phyloP scores from a whole-genome alignment of 2,888 invertebrate species.

The Steromphala cineraria region DNA sequence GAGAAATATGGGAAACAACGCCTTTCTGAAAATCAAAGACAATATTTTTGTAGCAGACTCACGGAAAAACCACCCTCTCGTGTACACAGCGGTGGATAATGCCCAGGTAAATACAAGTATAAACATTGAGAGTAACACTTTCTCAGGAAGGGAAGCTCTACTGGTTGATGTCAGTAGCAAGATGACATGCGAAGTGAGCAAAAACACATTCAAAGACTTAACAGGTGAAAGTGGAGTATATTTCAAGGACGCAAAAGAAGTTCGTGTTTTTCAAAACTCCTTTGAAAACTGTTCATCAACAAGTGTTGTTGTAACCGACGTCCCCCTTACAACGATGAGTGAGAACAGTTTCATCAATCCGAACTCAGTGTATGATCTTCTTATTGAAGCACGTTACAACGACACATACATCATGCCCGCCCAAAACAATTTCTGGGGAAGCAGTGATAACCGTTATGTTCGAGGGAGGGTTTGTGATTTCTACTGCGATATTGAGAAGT shows the following conservation, averaged over 20 bases:
- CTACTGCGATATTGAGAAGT: neutral
- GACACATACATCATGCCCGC: neutral
- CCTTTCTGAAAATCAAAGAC: too few species aligned
- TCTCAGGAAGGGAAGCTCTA: neutral
- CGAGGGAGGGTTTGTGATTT: constrained; percentile 2
- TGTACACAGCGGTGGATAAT: too few species aligned
- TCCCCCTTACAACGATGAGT: constrained; percentile 5
- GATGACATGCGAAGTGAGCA: neutral
- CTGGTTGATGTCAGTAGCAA: neutral
- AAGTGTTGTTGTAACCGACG: neutral
- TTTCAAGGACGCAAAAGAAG: neutral
- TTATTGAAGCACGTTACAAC: neutral
- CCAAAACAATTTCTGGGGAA: constrained; percentile 4
- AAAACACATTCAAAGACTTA: neutral
- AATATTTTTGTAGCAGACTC: too few species aligned
- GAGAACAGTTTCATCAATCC: constrained; percentile 37
- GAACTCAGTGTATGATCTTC: constrained; percentile 29
- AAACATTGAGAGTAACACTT: neutral
- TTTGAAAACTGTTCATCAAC: constrained; percentile 13
- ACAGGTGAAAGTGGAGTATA: neutral
- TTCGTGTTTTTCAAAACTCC: neutral
- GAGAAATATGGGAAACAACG: too few species aligned
- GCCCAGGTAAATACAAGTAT: neutral
- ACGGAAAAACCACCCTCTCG: too few species aligned
- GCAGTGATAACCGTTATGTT: neutral